Conservation (phyloP, 2,888 invertebrate genomes). For the Gortyna flavago region DNA sequence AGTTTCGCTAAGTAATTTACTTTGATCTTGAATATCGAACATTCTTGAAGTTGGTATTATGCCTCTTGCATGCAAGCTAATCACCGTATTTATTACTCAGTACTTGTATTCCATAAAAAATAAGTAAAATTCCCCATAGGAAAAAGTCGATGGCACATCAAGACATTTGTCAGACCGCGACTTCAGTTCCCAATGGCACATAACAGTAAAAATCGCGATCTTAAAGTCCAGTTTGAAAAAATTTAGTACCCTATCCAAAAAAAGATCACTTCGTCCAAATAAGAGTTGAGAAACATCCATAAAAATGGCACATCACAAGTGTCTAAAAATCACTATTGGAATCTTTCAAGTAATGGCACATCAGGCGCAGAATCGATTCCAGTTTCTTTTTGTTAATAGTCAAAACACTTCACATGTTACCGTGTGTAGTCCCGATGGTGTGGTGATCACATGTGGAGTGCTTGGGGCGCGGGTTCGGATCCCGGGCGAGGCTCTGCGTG, state of each 20-base stretch:
- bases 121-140: conserved; percentile 33
- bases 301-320: conserved; percentile 33
- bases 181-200: conserved; percentile 25
- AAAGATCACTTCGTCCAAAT: not conserved
- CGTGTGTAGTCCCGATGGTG: conserved; percentile 21
- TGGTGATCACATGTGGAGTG: conserved; percentile 62
- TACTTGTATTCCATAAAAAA: not conserved
- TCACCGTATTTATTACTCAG: no score
- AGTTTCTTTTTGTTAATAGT: not conserved
- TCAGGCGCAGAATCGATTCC: conserved; percentile 13
- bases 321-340: conserved; percentile 24
- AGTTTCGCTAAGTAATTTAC: not conserved
- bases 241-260: not conserved
- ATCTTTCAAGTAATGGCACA: conserved; percentile 40
- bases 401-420: conserved; percentile 47
- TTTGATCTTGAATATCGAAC: not conserved
- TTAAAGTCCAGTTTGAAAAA: conserved; percentile 14
- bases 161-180: not conserved
- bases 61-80: not conserved
- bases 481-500: conserved; percentile 64
- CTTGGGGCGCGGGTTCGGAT: conserved; percentile 52
- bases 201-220: not conserved
- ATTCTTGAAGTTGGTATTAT: not conserved
- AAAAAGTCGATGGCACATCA: conserved; percentile 39
- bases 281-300: not conserved